phyloP scores from a whole-genome alignment of 2,888 invertebrate species.

The Harmothoe impar region DNA sequence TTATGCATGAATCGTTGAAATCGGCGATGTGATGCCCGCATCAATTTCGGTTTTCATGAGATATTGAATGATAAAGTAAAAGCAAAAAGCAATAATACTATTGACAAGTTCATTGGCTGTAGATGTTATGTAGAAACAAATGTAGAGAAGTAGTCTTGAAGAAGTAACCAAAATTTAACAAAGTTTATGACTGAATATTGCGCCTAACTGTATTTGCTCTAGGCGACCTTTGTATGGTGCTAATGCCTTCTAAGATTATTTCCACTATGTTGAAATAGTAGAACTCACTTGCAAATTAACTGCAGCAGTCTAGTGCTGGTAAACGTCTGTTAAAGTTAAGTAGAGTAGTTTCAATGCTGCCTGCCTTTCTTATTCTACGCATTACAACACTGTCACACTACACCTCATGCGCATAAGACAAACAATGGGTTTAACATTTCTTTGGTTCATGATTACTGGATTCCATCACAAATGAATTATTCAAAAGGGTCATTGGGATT shows the following conservation, averaged over 20 bases:
- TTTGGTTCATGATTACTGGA: neutral
- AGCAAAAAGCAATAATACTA: neutral
- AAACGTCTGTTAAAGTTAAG: slow-evolving; percentile 7
- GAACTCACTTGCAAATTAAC: slow-evolving; percentile 25
- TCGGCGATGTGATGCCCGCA: neutral
- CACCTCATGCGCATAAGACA: neutral
- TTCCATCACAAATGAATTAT: neutral
- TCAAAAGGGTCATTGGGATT: neutral
- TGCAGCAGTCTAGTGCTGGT: neutral
- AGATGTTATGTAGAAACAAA: neutral
- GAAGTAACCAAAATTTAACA: neutral
- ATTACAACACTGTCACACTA: neutral
- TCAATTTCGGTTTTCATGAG: neutral
- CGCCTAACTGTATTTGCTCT: neutral
- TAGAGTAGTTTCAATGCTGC: neutral
- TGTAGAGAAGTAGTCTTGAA: neutral
- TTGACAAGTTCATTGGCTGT: neutral
- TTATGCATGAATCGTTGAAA: neutral
- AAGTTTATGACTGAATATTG: neutral
- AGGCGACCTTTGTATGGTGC: slow-evolving; percentile 39
- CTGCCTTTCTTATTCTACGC: slow-evolving; percentile 13
- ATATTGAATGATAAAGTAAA: neutral
- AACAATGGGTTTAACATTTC: neutral
- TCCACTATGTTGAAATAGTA: neutral
- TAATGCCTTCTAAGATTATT: slow-evolving; percentile 44